Evolutionary conservation across 92 coral and sea anemone species (phyloP).

Genomic region (Nematostella vectensis): DNA sequence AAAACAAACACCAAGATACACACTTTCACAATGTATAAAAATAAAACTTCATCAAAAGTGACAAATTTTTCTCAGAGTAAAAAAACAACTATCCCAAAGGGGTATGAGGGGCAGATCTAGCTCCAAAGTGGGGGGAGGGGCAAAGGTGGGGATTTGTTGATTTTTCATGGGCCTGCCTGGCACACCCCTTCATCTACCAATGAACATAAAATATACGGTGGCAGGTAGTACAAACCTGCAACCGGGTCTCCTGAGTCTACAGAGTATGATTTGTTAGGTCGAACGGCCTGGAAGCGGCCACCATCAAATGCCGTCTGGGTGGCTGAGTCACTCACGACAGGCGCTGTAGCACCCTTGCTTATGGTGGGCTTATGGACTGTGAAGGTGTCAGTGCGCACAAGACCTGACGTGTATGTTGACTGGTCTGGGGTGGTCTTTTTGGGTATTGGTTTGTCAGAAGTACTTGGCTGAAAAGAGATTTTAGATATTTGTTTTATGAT

Average conservation of each 20-base stretch:
- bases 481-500: no score
- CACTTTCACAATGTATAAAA: no score
- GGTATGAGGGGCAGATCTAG: no score
- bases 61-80: no score
- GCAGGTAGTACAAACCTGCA: conserved; percentile 44
- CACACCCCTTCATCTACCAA: no score
- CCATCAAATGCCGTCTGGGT: conserved; percentile 77
- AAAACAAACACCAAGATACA: no score
- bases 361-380: conserved; percentile 18
- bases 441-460: neutral
- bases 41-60: no score
- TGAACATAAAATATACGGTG: no score
- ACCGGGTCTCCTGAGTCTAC: conserved; percentile 73
- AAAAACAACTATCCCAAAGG: no score
- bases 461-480: neutral
- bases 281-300: conserved; percentile 37
- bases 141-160: no score
- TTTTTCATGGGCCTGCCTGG: no score
- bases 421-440: conserved; percentile 1
- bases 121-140: no score
- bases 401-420: conserved; percentile 3
- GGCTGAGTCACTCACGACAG: conserved; percentile 38
- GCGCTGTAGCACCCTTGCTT: conserved; percentile 1
- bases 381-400: conserved; percentile 28
- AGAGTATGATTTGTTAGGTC: conserved; percentile 47